These are phyloP conservation scores for Capreolus pygargus DNA, from an alignment of 2,113 vertebrate genomes.

Conservation along the genomic window DNA sequence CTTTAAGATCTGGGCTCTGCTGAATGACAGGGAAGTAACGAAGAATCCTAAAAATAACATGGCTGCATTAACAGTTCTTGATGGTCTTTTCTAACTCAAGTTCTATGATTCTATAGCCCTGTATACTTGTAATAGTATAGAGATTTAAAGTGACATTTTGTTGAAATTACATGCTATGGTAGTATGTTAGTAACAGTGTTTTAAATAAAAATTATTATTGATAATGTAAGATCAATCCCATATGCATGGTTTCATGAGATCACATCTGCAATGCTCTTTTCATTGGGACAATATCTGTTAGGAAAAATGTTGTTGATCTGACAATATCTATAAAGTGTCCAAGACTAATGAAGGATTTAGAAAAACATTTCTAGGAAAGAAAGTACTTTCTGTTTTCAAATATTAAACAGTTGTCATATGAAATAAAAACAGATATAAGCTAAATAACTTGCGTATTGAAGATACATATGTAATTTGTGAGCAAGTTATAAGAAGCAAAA, in stretches of 20 bases:
- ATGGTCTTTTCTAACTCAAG: not conserved
- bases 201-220: not conserved
- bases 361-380: not conserved
- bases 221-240: not conserved
- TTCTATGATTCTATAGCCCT: not conserved
- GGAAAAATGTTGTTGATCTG: not conserved
- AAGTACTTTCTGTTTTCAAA: not conserved
- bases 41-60: not conserved
- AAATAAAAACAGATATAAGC: not conserved
- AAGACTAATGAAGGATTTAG: not conserved
- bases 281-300: not conserved
- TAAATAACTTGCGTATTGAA: not conserved
- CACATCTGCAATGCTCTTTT: not conserved
- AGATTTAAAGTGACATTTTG: not conserved
- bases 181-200: not conserved
- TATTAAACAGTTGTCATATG: constrained; percentile 31
- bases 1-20: not conserved
- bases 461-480: not conserved
- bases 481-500: not conserved
- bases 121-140: not conserved
- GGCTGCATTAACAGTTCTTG: not conserved
- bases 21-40: not conserved
- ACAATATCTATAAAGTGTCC: not conserved
- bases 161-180: not conserved
- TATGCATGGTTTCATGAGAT: not conserved